Evolutionary conservation across 2,888 invertebrate species (phyloP).

Genomic region (Drosophila yooni): DNA sequence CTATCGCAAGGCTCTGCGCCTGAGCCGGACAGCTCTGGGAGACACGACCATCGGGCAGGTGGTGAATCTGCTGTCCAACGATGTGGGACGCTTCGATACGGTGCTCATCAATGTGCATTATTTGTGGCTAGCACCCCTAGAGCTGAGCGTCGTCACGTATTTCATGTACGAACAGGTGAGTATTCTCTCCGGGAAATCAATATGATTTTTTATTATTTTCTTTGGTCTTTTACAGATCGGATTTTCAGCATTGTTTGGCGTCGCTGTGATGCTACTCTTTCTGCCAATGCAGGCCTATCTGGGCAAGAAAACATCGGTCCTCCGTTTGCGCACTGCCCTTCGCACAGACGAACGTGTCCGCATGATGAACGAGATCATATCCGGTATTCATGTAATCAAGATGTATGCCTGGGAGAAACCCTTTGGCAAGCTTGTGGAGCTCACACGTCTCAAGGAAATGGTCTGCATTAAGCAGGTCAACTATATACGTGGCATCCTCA

Average conservation of each 20-base stretch:
- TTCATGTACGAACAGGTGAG: conserved; percentile 89
- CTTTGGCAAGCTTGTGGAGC: conserved; percentile 90
- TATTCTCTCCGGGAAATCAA: background rate
- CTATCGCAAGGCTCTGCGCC: conserved; percentile 88
- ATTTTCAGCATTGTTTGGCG: conserved; percentile 86
- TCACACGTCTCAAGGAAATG: conserved; percentile 87
- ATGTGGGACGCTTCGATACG: conserved; percentile 89
- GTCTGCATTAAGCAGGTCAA: conserved; percentile 90
- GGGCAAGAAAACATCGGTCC: conserved; percentile 91
- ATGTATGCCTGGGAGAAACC: conserved; percentile 98
- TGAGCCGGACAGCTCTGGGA: conserved; percentile 90
- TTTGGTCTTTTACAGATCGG: conserved; percentile 84
- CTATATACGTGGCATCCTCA: conserved; percentile 90
- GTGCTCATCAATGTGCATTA: conserved; percentile 95
- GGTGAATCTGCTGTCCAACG: conserved; percentile 97
- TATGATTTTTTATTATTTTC: background rate
- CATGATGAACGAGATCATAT: conserved; percentile 95
- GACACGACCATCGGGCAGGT: conserved; percentile 91
- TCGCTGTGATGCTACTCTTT: conserved; percentile 87
- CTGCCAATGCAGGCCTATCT: conserved; percentile 91
- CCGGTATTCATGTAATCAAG: conserved; percentile 96
- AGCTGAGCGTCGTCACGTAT: conserved; percentile 91
- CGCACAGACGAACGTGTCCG: conserved; percentile 95
- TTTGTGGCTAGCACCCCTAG: conserved; percentile 95
- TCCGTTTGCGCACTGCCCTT: conserved; percentile 91